Base-by-base conservation (phyloP, 2,888 invertebrate genomes). In the Dolichomitus sp. region DNA sequence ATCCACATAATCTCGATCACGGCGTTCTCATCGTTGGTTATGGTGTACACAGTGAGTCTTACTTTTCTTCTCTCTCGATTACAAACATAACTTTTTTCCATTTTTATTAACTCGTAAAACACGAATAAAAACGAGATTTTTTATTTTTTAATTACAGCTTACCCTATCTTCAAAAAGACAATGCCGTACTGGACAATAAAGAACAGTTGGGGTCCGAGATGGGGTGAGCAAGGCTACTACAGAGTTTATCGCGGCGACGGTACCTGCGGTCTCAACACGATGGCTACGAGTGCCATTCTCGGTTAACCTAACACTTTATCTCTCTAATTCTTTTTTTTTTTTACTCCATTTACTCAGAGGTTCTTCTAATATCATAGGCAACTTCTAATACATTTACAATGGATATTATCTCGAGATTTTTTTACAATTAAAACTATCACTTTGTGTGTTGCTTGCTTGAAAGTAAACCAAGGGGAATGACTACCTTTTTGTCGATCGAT, bases 171-270 rank as follows among this genome's bases (percentile, higher is more conserved):
- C 94, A 96, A 98, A 90, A 97, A 97, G 94, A 95, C 94, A 0
- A 92, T 98, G 57, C 98, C 98, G 0, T 99, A 96, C 93, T 99
- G 99, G 99, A 97, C 97, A 83, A 95, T 99, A 40, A 99, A 99
- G 95, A 99, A 99, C 94, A 98, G 98, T 12, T 99, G 99, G 99
- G 99, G 99, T 69, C 93, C 94, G 45, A 94, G 94, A 30, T 99
- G 99, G 99, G 99, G 99, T 50, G 98, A 98, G 94, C 96, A 97
- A 95, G 99, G 99, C 1, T 99, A 99, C 94, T 99, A 99, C 94
- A 95, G 98, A 86, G 97, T 99, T 76, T 99, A 97, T 94, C 95
- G 99, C 80, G 99, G 99, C 12, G 98, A 97, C 92, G 99, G 99
- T 79, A 98, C 98, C 0, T 99, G 99, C 93, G 99, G 99, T 61